Evolutionary conservation across 1,140 invertebrate genomes (phyloP).

Genomic region (Thrips palmi): DNA sequence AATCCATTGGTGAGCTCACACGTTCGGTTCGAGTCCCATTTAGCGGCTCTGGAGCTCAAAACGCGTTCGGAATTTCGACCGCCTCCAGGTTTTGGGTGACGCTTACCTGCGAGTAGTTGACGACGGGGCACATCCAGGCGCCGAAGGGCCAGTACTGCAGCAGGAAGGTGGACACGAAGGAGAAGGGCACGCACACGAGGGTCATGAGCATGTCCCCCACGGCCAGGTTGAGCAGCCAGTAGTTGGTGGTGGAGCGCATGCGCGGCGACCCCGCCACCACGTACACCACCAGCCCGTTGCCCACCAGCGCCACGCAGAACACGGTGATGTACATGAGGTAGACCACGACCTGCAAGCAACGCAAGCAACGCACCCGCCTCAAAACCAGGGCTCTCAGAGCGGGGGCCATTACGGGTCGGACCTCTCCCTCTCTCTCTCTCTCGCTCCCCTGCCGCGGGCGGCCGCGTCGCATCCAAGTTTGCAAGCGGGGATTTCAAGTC

Average conservation of each 20-base stretch:
- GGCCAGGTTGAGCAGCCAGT: conserved; percentile 70
- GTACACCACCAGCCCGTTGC: conserved; percentile 67
- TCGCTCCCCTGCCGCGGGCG: too few relatives aligned
- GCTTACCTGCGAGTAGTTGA: conserved; percentile 45
- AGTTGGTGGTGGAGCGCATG: conserved; percentile 76
- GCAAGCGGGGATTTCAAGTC: too few relatives aligned
- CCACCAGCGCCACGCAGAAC: conserved; percentile 50
- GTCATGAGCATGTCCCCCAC: conserved; percentile 72
- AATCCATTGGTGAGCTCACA: too few relatives aligned
- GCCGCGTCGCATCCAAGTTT: too few relatives aligned
- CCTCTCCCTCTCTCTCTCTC: too few relatives aligned
- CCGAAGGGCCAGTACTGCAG: conserved; percentile 75
- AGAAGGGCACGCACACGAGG: conserved; percentile 70
- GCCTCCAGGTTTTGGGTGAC: too few relatives aligned
- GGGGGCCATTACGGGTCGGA: too few relatives aligned
- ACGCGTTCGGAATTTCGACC: too few relatives aligned
- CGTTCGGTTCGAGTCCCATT: too few relatives aligned
- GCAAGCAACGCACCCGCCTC: too few relatives aligned
- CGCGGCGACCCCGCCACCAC: conserved; percentile 55
- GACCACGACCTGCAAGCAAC: conserved; percentile 39
- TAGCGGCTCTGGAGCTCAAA: too few relatives aligned
- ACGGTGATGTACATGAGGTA: conserved; percentile 55
- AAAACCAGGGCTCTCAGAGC: too few relatives aligned
- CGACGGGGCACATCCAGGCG: conserved; percentile 46
- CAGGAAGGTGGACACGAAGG: conserved; percentile 53